These are phyloP conservation scores for Camptogramma bilineatum DNA, from an alignment of 2,888 invertebrate species.

Conservation along the genomic window DNA sequence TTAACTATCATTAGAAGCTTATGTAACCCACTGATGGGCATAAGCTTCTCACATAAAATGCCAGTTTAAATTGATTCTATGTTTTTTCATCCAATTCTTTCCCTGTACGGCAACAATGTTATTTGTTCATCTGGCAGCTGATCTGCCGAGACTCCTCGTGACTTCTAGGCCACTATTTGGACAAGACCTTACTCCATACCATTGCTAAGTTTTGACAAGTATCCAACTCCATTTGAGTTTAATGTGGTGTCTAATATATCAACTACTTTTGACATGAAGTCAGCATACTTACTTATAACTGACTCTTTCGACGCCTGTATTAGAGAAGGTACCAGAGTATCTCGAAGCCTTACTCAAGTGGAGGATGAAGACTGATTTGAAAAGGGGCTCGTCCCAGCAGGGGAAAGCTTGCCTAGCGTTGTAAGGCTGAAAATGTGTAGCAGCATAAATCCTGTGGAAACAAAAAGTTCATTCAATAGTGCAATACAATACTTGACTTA, in stretches of 20 bases:
- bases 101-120: too few species aligned
- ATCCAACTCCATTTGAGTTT: too few species aligned
- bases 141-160: too few species aligned
- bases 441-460: constrained; percentile 71
- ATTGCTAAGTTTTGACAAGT: neutral
- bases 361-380: constrained; percentile 90
- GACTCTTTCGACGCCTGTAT: constrained; percentile 80
- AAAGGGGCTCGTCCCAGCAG: constrained; percentile 94
- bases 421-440: constrained; percentile 92
- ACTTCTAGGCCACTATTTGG: too few species aligned
- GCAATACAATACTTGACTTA: too few species aligned
- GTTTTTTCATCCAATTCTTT: too few species aligned
- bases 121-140: too few species aligned
- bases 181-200: neutral
- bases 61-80: too few species aligned
- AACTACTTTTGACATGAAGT: neutral
- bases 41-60: too few species aligned
- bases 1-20: too few species aligned
- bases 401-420: constrained; percentile 93
- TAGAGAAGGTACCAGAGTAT: constrained; percentile 83
- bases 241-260: too few species aligned
- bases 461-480: constrained; percentile 38
- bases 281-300: constrained; percentile 13
- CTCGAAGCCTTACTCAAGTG: constrained; percentile 85
- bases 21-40: too few species aligned